Base-by-base conservation (phyloP, 2,113 vertebrate genomes). In the Callocephalon fimbriatum region DNA sequence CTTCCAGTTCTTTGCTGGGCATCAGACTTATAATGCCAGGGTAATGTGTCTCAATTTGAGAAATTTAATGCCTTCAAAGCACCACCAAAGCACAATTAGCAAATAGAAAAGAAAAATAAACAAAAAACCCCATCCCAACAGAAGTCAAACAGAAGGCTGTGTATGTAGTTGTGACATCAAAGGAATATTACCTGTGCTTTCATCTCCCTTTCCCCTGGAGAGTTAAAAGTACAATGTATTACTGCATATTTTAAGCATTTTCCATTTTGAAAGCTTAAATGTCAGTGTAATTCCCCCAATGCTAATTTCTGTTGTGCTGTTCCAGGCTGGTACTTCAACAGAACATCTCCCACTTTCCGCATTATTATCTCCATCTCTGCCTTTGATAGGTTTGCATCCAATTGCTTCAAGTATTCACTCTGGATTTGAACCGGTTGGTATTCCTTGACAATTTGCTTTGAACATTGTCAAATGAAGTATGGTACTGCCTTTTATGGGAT, bases 161-260 rank as follows among this genome's bases (percentile, higher is more conserved):
- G 40, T 35, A 38, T 72, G 79, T 45, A 92, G 83, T 85, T 91
- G 70, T 54, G 80, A 81, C 80, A 92, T 89, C 83, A 96, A 91
- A 97, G 63, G 61, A 89, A 31, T 81, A 87, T 81, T 92, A 92
- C 73, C 66, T 40, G 50, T 1, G 25, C 80, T 88, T 97, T 95
- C 86, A 94, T 88, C 93, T 96, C 38, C 42, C 35, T 95, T 95
- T 54, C 80, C 90, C 89, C 91, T 89, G 58, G 73, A 87, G 94
- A 95, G 86, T 53, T 80, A 89, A 95, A 93, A 62, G 83, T 82
- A 95, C n/a, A 89, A 68, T 31, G 42, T n/a, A 75, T 68, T 91
- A 68, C 58, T 89, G 88, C 53, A 68, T 95, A 76, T 95, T 96
- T 89, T 66, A 95, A 91, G 37, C 22, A 58, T 81, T 95, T 95